These are phyloP conservation scores for Oenanthe melanoleuca DNA, from an alignment of 2,113 vertebrate genomes.

Conservation along the genomic window DNA sequence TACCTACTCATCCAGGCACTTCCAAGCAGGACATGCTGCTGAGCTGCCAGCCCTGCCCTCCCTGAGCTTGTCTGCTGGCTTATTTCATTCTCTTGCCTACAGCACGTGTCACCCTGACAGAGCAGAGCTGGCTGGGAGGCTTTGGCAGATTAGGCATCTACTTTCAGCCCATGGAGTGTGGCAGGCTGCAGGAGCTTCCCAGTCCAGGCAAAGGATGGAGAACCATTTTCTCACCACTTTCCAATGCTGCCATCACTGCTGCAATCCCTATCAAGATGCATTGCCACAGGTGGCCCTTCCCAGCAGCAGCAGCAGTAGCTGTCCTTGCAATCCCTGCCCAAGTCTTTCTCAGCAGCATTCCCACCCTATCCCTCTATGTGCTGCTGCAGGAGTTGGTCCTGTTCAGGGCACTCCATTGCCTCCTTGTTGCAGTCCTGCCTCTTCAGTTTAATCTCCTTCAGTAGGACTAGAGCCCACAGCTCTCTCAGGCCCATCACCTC, in stretches of 20 bases:
- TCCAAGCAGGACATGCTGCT: neutral
- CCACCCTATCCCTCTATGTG: accelerated
- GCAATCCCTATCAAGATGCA: accelerated
- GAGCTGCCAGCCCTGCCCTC: neutral
- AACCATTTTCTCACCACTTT: neutral
- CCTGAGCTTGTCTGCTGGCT: neutral
- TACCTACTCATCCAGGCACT: neutral
- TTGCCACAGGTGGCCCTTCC: neutral
- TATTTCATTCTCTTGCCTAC: neutral
- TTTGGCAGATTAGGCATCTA: neutral
- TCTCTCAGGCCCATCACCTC: accelerated
- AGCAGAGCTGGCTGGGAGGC: neutral
- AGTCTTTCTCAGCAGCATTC: neutral
- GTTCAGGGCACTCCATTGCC: neutral
- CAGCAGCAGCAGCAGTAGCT: neutral
- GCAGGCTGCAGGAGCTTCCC: neutral
- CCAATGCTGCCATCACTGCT: neutral
- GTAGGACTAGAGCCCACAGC: neutral
- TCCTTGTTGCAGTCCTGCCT: neutral
- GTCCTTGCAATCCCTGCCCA: neutral
- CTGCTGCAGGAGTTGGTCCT: neutral
- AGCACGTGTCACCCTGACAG: neutral
- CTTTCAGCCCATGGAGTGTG: neutral
- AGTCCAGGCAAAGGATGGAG: neutral
- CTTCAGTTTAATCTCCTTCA: neutral